These are phyloP conservation scores for Molorchus minor DNA, from an alignment of 2,888 invertebrate genomes.

Conservation along the genomic window DNA sequence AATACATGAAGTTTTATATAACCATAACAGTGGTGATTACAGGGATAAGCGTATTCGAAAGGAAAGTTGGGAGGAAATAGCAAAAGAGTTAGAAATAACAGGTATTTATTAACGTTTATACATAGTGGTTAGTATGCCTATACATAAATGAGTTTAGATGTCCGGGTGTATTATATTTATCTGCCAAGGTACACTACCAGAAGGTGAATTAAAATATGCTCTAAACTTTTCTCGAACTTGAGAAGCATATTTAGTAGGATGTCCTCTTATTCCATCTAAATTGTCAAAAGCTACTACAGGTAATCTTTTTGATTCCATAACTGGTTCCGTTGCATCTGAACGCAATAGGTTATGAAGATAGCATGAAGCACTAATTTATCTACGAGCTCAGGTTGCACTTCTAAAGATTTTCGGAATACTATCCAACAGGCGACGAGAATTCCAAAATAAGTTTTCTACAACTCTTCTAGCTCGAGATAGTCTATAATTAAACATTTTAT, in stretches of 20 bases:
- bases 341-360: not conserved
- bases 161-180: not conserved
- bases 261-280: conserved; percentile 1
- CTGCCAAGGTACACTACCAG: conserved; percentile 1
- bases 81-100: no score
- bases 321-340: conserved; percentile 2
- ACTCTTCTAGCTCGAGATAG: no score
- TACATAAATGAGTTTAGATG: conserved; percentile 4
- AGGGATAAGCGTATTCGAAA: conserved; percentile 2
- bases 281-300: conserved; percentile 1
- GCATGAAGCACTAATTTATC: conserved; percentile 1
- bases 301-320: not conserved
- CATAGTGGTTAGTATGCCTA: conserved; percentile 2
- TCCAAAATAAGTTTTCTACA: not conserved
- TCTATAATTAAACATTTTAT: not conserved
- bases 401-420: not conserved
- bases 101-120: conserved; percentile 3
- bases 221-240: conserved; percentile 1
- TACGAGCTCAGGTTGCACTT: not conserved
- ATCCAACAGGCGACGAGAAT: not conserved
- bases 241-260: conserved; percentile 2
- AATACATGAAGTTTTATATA: no score
- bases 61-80: conserved; percentile 2
- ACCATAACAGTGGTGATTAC: not conserved
- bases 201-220: conserved; percentile 2